Conservation (phyloP, 2,797 vertebrate species). For the Paedocypris micromegethes region DNA sequence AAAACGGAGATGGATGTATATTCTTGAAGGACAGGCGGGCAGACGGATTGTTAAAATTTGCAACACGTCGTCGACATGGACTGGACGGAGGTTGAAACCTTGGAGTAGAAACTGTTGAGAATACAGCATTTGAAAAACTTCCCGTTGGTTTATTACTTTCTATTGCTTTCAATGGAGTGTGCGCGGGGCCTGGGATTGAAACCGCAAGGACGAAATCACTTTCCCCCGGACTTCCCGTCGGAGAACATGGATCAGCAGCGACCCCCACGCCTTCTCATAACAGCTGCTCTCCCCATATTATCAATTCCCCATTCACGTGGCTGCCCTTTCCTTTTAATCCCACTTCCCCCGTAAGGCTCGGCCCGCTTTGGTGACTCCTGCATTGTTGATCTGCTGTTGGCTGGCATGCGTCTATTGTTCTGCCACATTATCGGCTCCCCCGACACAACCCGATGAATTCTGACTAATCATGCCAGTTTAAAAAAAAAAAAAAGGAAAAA, state of each 20-base stretch:
- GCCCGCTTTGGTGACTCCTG: constrained; percentile 56
- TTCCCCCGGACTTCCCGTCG: constrained; percentile 42
- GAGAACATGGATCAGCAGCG: constrained; percentile 38
- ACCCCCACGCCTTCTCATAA: constrained; percentile 52
- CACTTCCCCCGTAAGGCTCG: constrained; percentile 60
- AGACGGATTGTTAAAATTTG: too few species aligned
- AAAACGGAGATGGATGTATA: too few species aligned
- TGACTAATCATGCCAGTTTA: constrained; percentile 42
- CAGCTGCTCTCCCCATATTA: constrained; percentile 68
- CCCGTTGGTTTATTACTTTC: constrained; percentile 37
- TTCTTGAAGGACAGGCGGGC: too few species aligned
- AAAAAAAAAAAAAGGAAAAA: constrained; percentile 5
- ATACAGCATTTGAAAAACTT: constrained; percentile 19
- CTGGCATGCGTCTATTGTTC: constrained; percentile 59
- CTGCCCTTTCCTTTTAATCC: constrained; percentile 71
- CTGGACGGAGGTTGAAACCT: neutral
- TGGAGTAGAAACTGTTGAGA: constrained; percentile 1
- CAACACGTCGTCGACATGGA: too few species aligned
- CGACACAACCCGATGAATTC: constrained; percentile 45
- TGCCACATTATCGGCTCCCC: constrained; percentile 50
- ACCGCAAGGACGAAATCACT: constrained; percentile 55
- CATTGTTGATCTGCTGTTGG: constrained; percentile 62
- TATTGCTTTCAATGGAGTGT: constrained; percentile 43
- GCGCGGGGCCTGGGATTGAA: constrained; percentile 49
- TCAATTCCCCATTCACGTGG: constrained; percentile 55